phyloP scores from a whole-genome alignment of 2,888 invertebrate genomes.

The Machimus rusticus region DNA sequence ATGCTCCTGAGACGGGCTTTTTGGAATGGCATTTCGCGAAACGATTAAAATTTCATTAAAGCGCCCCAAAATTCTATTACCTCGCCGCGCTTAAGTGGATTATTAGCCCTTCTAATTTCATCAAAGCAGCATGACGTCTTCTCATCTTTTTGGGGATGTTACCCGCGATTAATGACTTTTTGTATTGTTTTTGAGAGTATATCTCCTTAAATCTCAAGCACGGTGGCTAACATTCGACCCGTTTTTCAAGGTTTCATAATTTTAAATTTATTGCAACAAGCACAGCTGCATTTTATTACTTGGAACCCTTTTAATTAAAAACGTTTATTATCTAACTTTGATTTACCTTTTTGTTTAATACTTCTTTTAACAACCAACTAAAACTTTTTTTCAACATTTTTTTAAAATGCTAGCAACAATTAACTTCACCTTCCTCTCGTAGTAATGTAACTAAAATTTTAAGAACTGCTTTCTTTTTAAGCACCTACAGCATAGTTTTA shows the following conservation, averaged over 20 bases:
- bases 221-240: not conserved
- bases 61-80: conserved; percentile 12
- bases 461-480: not conserved
- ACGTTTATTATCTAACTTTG: not conserved
- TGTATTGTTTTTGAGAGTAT: not conserved
- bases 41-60: conserved; percentile 35
- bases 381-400: not conserved
- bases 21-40: not conserved
- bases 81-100: conserved; percentile 22
- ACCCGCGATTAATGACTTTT: not conserved
- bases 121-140: not conserved
- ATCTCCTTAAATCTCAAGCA: not conserved
- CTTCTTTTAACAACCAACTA: not conserved
- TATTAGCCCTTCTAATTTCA: conserved; percentile 6
- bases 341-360: not conserved
- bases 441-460: not conserved
- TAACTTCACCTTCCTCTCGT: not conserved
- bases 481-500: not conserved
- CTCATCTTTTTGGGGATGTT: not conserved
- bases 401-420: not conserved
- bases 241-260: not conserved
- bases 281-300: not conserved
- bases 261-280: not conserved
- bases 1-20: not conserved
- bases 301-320: not conserved